Base-by-base conservation (phyloP, 2,113 vertebrate genomes). In the Poeciliopsis retropinna region DNA sequence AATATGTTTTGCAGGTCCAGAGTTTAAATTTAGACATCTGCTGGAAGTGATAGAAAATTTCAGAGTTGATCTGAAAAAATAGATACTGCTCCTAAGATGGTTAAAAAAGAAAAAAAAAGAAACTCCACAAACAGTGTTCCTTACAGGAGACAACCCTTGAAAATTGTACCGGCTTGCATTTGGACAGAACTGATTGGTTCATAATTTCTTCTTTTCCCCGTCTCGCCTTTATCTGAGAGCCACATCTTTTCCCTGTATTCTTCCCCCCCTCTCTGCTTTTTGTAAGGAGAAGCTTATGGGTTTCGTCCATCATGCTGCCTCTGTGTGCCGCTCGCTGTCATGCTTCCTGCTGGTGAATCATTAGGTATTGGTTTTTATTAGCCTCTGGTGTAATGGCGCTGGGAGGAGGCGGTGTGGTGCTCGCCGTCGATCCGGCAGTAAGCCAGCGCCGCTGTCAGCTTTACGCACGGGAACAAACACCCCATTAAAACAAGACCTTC, bases 401-500 rank as follows among this genome's bases (percentile, higher is more conserved):
- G 66, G 66, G 75, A 64, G 11, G 32, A 27, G 61, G 57, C 34
- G 67, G 25, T 37, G 47, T 51, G 67, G 78, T 60, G 75, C 61
- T 73, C 83, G 78, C 78, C 75, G 29, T 76, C 15, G 25, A 77
- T 78, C 69, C 3, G 25, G 84, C 71, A 80, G 83, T 86, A 88
- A 89, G 87, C 32, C 37, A 78, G 74, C n/a, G 7, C 60, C 47
- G 80, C 84, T 72, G 51, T 84, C 87, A 87, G 75, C 65, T 72
- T 72, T 60, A 69, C 87, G 72, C 89, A 78, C 57, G 44, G 90
- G 82, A 91, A 90, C 87, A 90, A 92, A 91, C 88, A 93, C 81
- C 80, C 88, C 90, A 92, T 93, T 93, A 92, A 91, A 93, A 75
- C 76, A 31, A 83, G 85, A 81, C 80, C 81, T 84, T 82, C 85